Evolutionary conservation across 2,888 invertebrate genomes (phyloP), one percentile per base, ranked within the genome.

Genomic region (Dysmachus trigonus): DNA sequence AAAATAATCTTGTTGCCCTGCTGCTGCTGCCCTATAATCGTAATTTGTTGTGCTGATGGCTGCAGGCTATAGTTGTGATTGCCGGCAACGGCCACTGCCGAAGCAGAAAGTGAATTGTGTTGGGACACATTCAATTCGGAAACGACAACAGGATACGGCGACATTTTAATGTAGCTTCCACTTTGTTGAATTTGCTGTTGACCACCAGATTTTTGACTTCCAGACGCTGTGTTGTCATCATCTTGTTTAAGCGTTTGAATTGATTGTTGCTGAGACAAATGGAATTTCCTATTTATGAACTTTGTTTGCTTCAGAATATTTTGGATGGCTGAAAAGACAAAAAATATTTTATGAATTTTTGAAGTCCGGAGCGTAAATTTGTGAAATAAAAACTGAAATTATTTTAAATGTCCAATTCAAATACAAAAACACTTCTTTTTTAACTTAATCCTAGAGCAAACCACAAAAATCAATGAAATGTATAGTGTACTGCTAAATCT

Each of bases 21-120:
- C 13, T 89, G 89, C 74, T 90, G 89, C 85, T 89, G 89, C 53
- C 89, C 88, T 82, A 91, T 91, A 22, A 91, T 90, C 6, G 91
- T 91, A 27, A 91, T 90, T 27, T 91, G 91, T 30, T 91, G 91
- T n/a, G 91, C 89, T 2, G 91, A 89, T 15, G 92, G 91, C 86
- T 92, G 91, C 82, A 92, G 86, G 85, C 92, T 92, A 84, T 92
- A 92, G 86, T 92, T 92, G 88, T 92, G 92, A 87, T 92, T 92
- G 7, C 87, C 86, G 18, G 92, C 90, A 1, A 91, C 91, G 77
- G 91, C 91, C 87, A 89, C 74, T 88, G 90, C 83, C 89, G 90
- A 72, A 90, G 89, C 51, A 89, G 91, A 76, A 88, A 89, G 86
- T 89, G 89, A 51, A 89, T 84, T 84, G 15, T 84, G 84, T 13